Evolutionary conservation across 2,888 invertebrate species (phyloP), one percentile per base, ranked within the genome.

Genomic region (Lissocephala sabroskyi): DNA sequence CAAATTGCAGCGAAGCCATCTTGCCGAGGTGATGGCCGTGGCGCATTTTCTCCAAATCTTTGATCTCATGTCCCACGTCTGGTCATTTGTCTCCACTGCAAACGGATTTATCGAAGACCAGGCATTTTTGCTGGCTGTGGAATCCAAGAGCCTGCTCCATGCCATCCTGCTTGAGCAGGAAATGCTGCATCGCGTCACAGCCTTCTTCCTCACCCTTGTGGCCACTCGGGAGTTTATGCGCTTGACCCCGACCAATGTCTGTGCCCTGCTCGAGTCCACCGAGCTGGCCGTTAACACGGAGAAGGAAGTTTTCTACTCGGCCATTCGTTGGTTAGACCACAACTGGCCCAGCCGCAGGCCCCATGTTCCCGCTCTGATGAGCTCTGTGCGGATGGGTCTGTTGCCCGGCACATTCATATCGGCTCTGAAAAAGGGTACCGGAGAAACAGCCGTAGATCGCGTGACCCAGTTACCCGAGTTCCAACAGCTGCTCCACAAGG

Each of bases 291-390:
- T 63, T 0, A 65, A 65, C 13, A 49, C 33, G 10, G 65, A 65
- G 37, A 39, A 23, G 44, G 65, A 65, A 43, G 35, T 65, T 3
- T 52, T 63, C 16, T 65, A 44, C 17, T 39, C 63, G 2, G 63
- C 61, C 5, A 14, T 65, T 1, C 65, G 58, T 17, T 65, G 65
- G 65, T 49, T 65, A 3, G 41, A 13, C 4, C 33, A 63, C 18
- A 44, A 63, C 9, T 65, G 65, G 65, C 11, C 41, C 1, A 23
- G 10, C 1, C 56, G 65, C 1, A 7, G 4, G 0, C 0, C 37
- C 2, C 33, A 56, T 5, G 4, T 46, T n/a, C 0, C 3, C 19
- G 3, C 13, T 2, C n/a, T 65, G 3, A 33, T 57, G 39, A n/a
- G 39, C 3, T 13, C 13, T 3, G 35, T 63, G 17, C 52, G 56